Evolutionary conservation across 2,888 invertebrate species (phyloP), one percentile per base, ranked within the genome.

Genomic region (Lithophane semibrunnea): DNA sequence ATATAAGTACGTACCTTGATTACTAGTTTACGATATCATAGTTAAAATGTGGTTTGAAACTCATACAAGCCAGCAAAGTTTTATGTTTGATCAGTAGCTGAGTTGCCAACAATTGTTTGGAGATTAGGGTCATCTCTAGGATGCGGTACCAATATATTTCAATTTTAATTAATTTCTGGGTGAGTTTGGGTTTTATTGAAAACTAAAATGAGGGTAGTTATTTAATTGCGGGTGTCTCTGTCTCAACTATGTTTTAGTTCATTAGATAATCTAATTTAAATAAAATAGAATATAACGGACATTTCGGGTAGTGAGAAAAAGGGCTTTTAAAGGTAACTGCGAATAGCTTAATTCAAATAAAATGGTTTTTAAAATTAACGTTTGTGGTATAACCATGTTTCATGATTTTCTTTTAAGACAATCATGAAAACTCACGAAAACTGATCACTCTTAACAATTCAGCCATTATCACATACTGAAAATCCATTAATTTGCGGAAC

Each of bases 41-140:
- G 87, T 88, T 85, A 80, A 87, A 87, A 86, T 83, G 87, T 80
- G 86, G 88, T 85, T 80, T 66, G 81, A 81, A 86, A 88, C 88
- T 85, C 78, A 86, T 52, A 82, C 82, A 84, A 77, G 65, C 79
- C 37, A 54, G 68, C 73, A 76, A 88, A 90, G 88, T 90, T 90
- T 77, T 82, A 58, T 84, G 88, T 90, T 89, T 88, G 90, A 90
- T 89, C 87, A 82, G 84, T 80, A 83, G 88, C 85, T 85, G 68
- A 83, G 88, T 86, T 85, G 68, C 77, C 58, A 82, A 82, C 86
- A 80, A 80, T 85, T 83, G 86, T 86, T 86, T 79, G 73, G 60
- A 75, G 63, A 79, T 83, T 89, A 90, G 87, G 88, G 90, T 58
- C 81, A 78, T 52, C 78, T 63, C 77, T 65, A 29, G 29, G 42